A percentile compares a stretch with the other conserved stretches of the same genome.
Evolutionary conservation across 2,797 vertebrate genomes (phyloP).

Genomic region (Schizopygopsis malacanthus): DNA sequence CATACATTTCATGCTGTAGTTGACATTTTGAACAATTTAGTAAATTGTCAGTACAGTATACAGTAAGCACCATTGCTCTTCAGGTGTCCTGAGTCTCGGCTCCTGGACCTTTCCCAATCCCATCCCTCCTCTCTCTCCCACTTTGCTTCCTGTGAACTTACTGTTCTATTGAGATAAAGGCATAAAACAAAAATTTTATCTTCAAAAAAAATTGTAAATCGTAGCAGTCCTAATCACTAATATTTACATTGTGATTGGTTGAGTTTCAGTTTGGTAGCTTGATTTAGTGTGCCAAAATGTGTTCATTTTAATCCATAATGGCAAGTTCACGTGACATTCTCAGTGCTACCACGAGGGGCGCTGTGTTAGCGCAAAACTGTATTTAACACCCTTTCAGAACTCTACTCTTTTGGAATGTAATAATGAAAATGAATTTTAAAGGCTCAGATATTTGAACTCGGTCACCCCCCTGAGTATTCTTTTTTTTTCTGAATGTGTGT

Average conservation of each 20-base stretch:
- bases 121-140: too few species aligned
- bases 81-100: too few species aligned
- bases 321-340: background rate
- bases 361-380: background rate
- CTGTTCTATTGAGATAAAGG: too few species aligned
- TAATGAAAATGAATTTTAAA: background rate
- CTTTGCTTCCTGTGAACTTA: too few species aligned
- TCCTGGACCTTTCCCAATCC: too few species aligned
- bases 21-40: background rate
- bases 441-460: background rate
- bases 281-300: background rate
- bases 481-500: background rate
- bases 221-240: too few species aligned
- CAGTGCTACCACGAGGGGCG: background rate
- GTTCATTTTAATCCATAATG: background rate
- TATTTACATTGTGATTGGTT: background rate
- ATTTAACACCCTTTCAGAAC: background rate
- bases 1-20: background rate
- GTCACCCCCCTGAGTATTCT: background rate
- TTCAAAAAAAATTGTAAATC: background rate
- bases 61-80: too few species aligned
- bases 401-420: background rate
- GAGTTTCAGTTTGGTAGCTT: background rate
- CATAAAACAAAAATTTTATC: too few species aligned
- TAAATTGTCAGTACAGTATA: too few species aligned